Evolutionary conservation across 2,888 invertebrate species (phyloP).

Genomic region (Phortica okadai): DNA sequence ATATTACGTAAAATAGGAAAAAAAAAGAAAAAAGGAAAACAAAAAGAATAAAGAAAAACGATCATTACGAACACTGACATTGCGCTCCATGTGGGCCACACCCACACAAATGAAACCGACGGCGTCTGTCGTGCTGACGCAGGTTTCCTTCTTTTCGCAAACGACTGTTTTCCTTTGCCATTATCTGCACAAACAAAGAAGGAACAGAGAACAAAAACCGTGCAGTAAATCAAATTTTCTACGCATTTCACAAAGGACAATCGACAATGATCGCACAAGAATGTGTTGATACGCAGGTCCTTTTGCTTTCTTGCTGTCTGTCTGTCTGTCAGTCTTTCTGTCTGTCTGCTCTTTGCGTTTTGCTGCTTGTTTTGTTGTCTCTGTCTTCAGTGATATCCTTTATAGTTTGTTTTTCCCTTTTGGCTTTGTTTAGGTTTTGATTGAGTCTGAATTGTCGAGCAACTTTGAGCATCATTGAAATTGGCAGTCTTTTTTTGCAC

Average conservation of each 20-base stretch:
- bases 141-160: neutral
- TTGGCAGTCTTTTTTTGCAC: constrained; percentile 5
- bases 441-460: neutral
- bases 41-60: neutral
- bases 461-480: neutral
- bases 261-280: neutral
- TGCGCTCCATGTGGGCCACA: constrained; percentile 1
- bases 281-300: constrained; percentile 6
- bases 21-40: constrained; percentile 4
- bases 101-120: neutral
- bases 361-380: neutral
- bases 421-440: neutral
- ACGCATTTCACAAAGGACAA: constrained; percentile 30
- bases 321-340: constrained; percentile 16
- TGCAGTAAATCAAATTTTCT: constrained; percentile 31
- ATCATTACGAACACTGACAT: neutral
- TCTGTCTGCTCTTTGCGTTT: neutral
- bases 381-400: constrained; percentile 5
- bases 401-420: neutral
- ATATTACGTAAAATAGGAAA: constrained; percentile 15
- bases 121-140: constrained; percentile 6
- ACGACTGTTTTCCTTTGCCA: constrained; percentile 20
- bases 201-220: neutral
- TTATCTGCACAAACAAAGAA: constrained; percentile 10
- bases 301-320: constrained; percentile 4